Evolutionary conservation across 2,888 invertebrate genomes (phyloP).

Genomic region (Ennomos fuscantarius): DNA sequence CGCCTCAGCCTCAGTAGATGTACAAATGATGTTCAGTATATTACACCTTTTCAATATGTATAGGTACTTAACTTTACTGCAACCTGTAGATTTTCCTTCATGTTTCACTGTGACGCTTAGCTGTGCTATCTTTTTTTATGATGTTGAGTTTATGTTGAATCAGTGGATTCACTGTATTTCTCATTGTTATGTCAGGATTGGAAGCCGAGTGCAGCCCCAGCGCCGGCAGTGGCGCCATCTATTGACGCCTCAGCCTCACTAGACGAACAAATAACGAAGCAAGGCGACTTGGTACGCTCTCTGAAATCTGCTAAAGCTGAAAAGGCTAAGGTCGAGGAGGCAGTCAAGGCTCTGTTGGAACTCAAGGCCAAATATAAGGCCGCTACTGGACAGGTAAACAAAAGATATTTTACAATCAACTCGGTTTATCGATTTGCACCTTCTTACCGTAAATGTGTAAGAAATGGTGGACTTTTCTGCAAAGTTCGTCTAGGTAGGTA

Average conservation of each 20-base stretch:
- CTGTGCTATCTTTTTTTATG: too few relatives aligned
- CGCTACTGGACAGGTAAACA: constrained; percentile 52
- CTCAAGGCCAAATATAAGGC: constrained; percentile 90
- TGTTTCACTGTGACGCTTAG: too few relatives aligned
- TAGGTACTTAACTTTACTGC: too few relatives aligned
- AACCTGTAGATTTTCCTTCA: too few relatives aligned
- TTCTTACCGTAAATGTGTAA: too few relatives aligned
- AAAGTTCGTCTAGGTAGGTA: too few relatives aligned
- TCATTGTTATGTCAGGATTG: constrained; percentile 47
- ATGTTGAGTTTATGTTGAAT: not conserved
- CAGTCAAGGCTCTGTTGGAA: constrained; percentile 83
- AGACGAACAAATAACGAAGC: constrained; percentile 69
- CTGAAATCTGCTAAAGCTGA: constrained; percentile 88
- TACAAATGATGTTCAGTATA: too few relatives aligned
- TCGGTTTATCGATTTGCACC: too few relatives aligned
- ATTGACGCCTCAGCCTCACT: constrained; percentile 39
- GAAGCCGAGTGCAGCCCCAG: constrained; percentile 51
- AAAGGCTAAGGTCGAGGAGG: constrained; percentile 76
- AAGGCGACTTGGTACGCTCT: constrained; percentile 89
- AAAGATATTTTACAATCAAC: too few relatives aligned
- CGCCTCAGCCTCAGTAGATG: constrained; percentile 44
- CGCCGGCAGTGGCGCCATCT: constrained; percentile 32
- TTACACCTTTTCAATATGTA: too few relatives aligned
- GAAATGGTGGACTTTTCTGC: too few relatives aligned
- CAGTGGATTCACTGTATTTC: not conserved